A percentile compares a stretch with the other conserved stretches of the same genome.
Conservation (phyloP, 2,888 invertebrate genomes). For the Pteria penguin region DNA sequence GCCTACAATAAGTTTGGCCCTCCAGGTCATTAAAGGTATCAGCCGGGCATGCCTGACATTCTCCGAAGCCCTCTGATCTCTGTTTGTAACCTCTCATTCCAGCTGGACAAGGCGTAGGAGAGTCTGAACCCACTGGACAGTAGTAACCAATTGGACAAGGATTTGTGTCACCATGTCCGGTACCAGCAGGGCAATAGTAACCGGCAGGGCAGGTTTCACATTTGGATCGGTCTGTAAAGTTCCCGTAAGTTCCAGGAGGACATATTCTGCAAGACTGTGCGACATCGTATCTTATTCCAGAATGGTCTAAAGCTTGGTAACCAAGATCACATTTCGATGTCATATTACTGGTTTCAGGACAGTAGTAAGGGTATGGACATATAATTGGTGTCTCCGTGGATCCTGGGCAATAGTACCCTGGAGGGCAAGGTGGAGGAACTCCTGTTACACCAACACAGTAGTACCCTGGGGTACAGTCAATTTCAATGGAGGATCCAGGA, state of each 20-base stretch:
- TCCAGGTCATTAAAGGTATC: conserved; percentile 66
- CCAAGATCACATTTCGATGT: conserved; percentile 73
- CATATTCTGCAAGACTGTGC: conserved; percentile 71
- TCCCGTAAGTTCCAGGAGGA: conserved; percentile 75
- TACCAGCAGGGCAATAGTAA: conserved; percentile 76
- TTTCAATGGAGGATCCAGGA: conserved; percentile 67
- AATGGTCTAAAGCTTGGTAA: conserved; percentile 66
- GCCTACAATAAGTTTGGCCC: conserved; percentile 67
- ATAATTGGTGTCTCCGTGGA: conserved; percentile 68
- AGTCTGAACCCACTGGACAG: conserved; percentile 67
- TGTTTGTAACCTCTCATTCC: conserved; percentile 67
- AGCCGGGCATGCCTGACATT: conserved; percentile 68
- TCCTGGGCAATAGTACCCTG: conserved; percentile 76
- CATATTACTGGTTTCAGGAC: conserved; percentile 74
- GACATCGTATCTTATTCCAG: conserved; percentile 64
- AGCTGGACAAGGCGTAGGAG: conserved; percentile 65
- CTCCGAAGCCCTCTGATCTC: conserved; percentile 52
- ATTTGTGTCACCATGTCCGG: conserved; percentile 65
- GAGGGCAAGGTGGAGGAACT: conserved; percentile 70
- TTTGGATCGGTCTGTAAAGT: conserved; percentile 64
- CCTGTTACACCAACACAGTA: conserved; percentile 74
- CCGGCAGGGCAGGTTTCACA: conserved; percentile 76
- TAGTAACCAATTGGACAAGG: conserved; percentile 70
- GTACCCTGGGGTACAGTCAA: conserved; percentile 70
- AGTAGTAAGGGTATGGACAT: conserved; percentile 74